Evolutionary conservation across 2,888 invertebrate species (phyloP).

Genomic region (Euzophera pinguis): DNA sequence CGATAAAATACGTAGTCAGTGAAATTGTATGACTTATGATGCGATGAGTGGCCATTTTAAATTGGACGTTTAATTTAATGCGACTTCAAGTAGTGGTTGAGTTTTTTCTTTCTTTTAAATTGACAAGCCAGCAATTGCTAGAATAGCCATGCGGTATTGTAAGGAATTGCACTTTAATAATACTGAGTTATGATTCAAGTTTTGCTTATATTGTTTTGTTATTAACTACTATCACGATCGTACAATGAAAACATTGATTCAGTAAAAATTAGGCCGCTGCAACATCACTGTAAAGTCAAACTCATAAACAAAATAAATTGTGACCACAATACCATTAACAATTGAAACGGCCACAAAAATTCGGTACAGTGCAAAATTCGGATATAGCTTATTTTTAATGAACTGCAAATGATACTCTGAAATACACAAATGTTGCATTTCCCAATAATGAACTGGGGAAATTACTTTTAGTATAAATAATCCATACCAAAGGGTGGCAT

Average conservation of each 20-base stretch:
- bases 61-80: constrained; percentile 44
- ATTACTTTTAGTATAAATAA: constrained; percentile 79
- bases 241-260: not conserved
- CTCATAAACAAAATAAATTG: constrained; percentile 3
- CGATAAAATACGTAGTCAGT: constrained; percentile 45
- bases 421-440: constrained; percentile 74
- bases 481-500: constrained; percentile 74
- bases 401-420: constrained; percentile 71
- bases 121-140: not conserved
- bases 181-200: not conserved
- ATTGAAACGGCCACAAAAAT: constrained; percentile 12
- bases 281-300: not conserved
- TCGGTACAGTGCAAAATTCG: constrained; percentile 21
- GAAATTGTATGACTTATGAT: constrained; percentile 57
- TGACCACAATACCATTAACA: constrained; percentile 13
- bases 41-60: constrained; percentile 55
- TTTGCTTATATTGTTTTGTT: not conserved
- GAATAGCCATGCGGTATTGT: not conserved
- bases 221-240: not conserved
- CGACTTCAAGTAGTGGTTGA: constrained; percentile 16
- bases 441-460: constrained; percentile 76
- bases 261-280: not conserved
- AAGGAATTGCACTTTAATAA: constrained; percentile 3
- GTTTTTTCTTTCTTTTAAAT: constrained; percentile 14
- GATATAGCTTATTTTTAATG: constrained; percentile 59